Evolutionary conservation across 2,888 invertebrate genomes (phyloP), one percentile per base, ranked within the genome.

Genomic region (Escarpia spicata): DNA sequence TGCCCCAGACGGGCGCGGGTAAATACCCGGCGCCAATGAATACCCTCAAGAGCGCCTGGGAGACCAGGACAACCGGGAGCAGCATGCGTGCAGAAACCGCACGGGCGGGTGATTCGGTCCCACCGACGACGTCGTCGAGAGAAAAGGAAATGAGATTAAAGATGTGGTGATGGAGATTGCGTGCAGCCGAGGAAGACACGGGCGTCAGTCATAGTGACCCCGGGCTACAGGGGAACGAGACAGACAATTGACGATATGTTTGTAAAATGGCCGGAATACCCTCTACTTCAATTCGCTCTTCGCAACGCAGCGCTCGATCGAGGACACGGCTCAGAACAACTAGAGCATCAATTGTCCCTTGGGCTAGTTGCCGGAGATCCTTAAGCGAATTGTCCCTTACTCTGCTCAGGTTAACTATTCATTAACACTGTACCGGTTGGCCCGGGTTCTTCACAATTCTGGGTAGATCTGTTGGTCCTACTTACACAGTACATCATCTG

Each of bases 61-160:
- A 4, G 75, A 19, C 75, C 75, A 75, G 19, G 75, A 15, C 75
- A 26, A 26, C 52, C 19, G 75, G 19, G 75, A 26, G 75, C 75
- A 75, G n/a, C 6, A 15, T 19, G 75, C 75, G 75, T 52, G 52
- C 52, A 52, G 52, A 52, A 9, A 52, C 1, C 52, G 4, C 52
- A 52, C 52, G 52, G 52, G 12, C 52, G 52, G 52, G 12, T 52
- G 52, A 52, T 12, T 52, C 52, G 75, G 26, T 26, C 3, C 75
- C 75, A 26, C 19, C 75, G 75, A 19, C 75, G 75, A 26, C 75
- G 19, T 75, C 75, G 75, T 0, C n/a, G n/a, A 15, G 75, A 75
- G n/a, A 75, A 75, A 75, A 75, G 75, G 75, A 75, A 75, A 75
- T 75, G 75, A 75, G 75, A 75, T 75, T 75, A 75, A 26, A 75